Percentiles rank a stretch among this genome's conserved stretches.
Evolutionary conservation across 2,113 vertebrate species (phyloP).

Genomic region (Myxocyprinus asiaticus): DNA sequence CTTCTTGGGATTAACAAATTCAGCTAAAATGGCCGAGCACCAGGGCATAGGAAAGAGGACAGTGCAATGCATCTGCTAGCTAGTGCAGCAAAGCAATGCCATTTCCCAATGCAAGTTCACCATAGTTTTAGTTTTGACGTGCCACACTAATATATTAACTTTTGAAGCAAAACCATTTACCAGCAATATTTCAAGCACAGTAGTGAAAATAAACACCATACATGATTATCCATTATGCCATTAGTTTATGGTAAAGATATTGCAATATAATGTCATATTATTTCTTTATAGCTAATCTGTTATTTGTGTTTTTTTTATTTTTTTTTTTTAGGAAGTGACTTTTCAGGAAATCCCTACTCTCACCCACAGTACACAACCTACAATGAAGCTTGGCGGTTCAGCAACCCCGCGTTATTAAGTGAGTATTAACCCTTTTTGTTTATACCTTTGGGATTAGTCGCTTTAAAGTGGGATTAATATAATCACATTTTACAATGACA

Average conservation of each 20-base stretch:
- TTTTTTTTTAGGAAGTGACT: constrained; percentile 87
- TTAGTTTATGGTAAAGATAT: not conserved
- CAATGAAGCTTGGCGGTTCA: constrained; percentile 99
- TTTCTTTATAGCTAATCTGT: constrained; percentile 37
- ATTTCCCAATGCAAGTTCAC: not conserved
- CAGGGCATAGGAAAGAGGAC: constrained; percentile 24
- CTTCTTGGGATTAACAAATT: constrained; percentile 53
- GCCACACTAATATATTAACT: not conserved
- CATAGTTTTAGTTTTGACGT: not conserved
- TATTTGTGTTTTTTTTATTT: constrained; percentile 33
- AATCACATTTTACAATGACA: constrained; percentile 43
- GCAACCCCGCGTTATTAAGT: constrained; percentile 99
- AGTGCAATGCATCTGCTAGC: constrained; percentile 5
- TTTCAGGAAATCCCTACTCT: constrained; percentile 98
- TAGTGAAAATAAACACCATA: not conserved
- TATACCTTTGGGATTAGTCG: constrained; percentile 26
- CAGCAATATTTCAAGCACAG: too few relatives aligned
- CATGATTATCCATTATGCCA: not conserved
- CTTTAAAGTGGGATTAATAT: constrained; percentile 37
- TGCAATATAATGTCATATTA: not conserved
- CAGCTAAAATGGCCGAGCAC: constrained; percentile 23
- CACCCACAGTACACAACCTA: constrained; percentile 98
- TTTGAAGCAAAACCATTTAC: too few relatives aligned
- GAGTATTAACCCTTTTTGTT: constrained; percentile 71
- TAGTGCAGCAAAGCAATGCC: constrained; percentile 18